Evolutionary conservation across 2,113 vertebrate genomes (phyloP).

Genomic region (Protobothrops mucrosquamatus): DNA sequence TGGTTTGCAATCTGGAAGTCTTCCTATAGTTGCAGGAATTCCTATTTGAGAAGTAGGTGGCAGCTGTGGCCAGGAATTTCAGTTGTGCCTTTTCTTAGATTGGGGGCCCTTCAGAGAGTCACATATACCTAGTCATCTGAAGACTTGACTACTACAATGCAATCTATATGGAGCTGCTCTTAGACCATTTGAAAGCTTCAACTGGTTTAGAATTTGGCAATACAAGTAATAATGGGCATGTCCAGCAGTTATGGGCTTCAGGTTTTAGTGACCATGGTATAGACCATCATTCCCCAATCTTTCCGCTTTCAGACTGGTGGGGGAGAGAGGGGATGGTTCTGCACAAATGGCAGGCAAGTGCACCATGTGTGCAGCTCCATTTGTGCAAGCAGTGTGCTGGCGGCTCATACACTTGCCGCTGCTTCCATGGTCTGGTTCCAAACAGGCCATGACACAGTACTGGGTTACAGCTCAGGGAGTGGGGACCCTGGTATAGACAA

Average conservation of each 20-base stretch:
- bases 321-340: no score
- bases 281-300: background rate
- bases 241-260: background rate
- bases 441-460: no score
- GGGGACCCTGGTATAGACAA: no score
- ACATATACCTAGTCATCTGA: background rate
- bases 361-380: no score
- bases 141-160: background rate
- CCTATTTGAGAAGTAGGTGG: background rate
- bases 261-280: background rate
- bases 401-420: no score
- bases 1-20: background rate
- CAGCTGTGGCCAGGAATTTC: background rate
- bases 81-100: background rate
- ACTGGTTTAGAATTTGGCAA: background rate
- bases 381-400: no score
- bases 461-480: no score
- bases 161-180: background rate
- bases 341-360: no score
- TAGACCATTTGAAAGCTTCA: background rate
- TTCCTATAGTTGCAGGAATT: background rate
- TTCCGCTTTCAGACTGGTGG: background rate
- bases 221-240: background rate
- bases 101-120: background rate
- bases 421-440: no score